Evolutionary conservation across 2,888 invertebrate species (phyloP), one percentile per base, ranked within the genome.

Genomic region (Dexiosoma caninum): DNA sequence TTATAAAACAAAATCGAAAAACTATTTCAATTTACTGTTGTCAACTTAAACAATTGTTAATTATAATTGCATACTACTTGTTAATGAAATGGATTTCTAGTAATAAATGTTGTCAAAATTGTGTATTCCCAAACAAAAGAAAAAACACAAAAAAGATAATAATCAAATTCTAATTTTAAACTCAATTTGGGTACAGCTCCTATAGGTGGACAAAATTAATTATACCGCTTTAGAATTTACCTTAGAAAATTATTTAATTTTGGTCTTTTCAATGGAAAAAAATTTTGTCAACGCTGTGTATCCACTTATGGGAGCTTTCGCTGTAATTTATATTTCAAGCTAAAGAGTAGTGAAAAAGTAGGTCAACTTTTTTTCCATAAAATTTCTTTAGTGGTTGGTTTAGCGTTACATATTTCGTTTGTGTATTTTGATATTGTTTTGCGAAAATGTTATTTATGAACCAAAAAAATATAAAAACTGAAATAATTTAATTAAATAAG

Each of bases 101-200:
- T 51, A 49, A 59, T 76, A 51, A 60, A 60, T 76, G 67, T 76
- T 76, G 60, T 76, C 60, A 44, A 76, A 76, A 76, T 69, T 67
- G 23, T 53, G 23, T 44, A 55, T n/a, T 53, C 21, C 23, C 2
- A 16, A 49, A 62, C n/a, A 16, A n/a, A n/a, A n/a, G n/a, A n/a
- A n/a, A n/a, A n/a, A n/a, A n/a, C n/a, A n/a, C n/a, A n/a, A n/a
- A n/a, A n/a, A n/a, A n/a, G n/a, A n/a, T n/a, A n/a, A n/a, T n/a
- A n/a, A n/a, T n/a, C n/a, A n/a, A 46, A 27, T 10, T 30, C 19
- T 16, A 46, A 23, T 12, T 46, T 37, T 49, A 23, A 27, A n/a
- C n/a, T n/a, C n/a, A n/a, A n/a, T n/a, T n/a, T n/a, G n/a, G n/a
- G n/a, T n/a, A n/a, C n/a, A n/a, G n/a, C n/a, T n/a, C n/a, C n/a